A percentile compares a stretch with the other conserved stretches of the same genome.
These are phyloP conservation scores for Drosophila meridiana DNA, from an alignment of 2,888 invertebrate species.

Conservation along the genomic window DNA sequence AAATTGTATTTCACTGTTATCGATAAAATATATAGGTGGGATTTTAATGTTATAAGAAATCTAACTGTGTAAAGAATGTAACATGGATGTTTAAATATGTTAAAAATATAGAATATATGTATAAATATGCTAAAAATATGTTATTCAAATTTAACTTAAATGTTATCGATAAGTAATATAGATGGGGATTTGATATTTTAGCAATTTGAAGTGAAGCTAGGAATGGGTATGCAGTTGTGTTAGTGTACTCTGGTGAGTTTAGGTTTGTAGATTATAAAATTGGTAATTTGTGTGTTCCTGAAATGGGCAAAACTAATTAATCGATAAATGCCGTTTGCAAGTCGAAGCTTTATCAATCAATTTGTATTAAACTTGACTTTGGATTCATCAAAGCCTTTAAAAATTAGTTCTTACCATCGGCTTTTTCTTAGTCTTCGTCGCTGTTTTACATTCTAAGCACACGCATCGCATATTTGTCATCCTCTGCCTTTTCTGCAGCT, in stretches of 20 bases:
- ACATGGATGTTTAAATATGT: too few species aligned
- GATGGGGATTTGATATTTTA: not conserved
- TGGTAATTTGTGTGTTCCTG: too few species aligned
- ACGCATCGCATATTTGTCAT: conserved; percentile 25
- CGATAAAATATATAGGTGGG: not conserved
- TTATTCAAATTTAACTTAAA: not conserved
- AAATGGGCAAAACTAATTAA: not conserved
- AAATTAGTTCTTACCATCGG: not conserved
- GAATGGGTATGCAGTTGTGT: too few species aligned
- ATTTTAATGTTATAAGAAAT: not conserved
- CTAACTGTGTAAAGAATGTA: too few species aligned
- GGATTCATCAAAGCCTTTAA: not conserved
- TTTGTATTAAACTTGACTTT: not conserved
- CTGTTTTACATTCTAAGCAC: conserved; percentile 1
- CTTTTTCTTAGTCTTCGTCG: not conserved
- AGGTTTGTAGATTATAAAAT: not conserved
- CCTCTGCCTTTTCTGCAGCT: conserved; percentile 9
- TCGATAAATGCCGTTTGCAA: not conserved
- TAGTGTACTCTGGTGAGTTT: not conserved
- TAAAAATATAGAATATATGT: not conserved
- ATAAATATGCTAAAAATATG: not conserved
- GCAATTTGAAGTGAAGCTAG: not conserved
- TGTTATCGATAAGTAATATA: not conserved
- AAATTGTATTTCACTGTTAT: not conserved
- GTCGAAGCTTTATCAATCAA: not conserved